These are phyloP conservation scores for Syrista parreyssii DNA, from an alignment of 2,888 invertebrate species.

Conservation along the genomic window DNA sequence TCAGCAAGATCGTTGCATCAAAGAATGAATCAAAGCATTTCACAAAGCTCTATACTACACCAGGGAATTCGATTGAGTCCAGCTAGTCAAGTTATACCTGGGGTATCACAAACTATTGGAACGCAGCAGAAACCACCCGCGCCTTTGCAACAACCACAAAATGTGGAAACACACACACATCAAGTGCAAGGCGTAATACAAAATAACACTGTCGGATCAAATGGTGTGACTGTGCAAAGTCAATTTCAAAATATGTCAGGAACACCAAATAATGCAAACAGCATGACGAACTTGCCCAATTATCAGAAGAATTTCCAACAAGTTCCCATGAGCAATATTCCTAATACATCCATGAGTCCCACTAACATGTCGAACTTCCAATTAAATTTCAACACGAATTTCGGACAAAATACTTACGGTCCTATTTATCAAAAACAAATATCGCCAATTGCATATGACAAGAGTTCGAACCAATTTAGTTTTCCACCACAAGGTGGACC, in stretches of 20 bases:
- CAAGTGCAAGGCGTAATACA: conserved; percentile 31
- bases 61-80: conserved; percentile 17
- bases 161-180: conserved; percentile 31
- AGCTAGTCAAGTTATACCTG: conserved; percentile 6
- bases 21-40: conserved; percentile 23
- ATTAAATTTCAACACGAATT: conserved; percentile 41
- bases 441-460: conserved; percentile 42
- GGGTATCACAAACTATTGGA: conserved; percentile 21
- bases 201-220: conserved; percentile 33
- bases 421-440: conserved; percentile 47
- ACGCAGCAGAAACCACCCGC: conserved; percentile 22
- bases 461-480: conserved; percentile 43
- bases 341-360: conserved; percentile 29
- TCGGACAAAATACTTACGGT: conserved; percentile 38
- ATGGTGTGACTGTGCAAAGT: conserved; percentile 38
- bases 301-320: conserved; percentile 49
- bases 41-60: conserved; percentile 31
- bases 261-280: conserved; percentile 28
- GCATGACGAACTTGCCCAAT: conserved; percentile 34
- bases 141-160: conserved; percentile 11
- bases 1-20: conserved; percentile 33
- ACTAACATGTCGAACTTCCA: conserved; percentile 25
- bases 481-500: conserved; percentile 41
- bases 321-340: conserved; percentile 17
- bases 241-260: conserved; percentile 35